Conservation (phyloP, 30 jellyfish, hydroid and myxozoan species). For the Cassiopea andromeda region DNA sequence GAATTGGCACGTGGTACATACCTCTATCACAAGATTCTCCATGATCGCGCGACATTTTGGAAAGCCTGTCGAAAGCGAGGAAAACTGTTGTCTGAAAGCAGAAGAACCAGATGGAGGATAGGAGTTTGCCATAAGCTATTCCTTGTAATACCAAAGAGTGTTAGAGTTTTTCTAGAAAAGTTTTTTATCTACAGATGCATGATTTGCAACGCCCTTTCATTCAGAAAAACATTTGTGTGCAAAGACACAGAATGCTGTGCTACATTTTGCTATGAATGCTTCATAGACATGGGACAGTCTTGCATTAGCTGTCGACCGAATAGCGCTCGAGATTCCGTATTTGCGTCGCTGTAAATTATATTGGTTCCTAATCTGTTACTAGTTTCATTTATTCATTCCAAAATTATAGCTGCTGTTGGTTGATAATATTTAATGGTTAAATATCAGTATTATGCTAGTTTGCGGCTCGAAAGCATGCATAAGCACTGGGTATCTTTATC, state of each 20-base stretch:
- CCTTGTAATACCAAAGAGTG: slow-evolving; percentile 61
- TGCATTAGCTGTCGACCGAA: slow-evolving; percentile 78
- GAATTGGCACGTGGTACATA: slow-evolving; percentile 81
- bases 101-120: slow-evolving; percentile 70
- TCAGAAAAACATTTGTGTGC: slow-evolving; percentile 75
- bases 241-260: slow-evolving; percentile 74
- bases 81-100: slow-evolving; percentile 81
- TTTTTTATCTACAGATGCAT: slow-evolving; percentile 82
- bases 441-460: too few relatives aligned
- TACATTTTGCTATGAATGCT: slow-evolving; percentile 88
- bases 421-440: too few relatives aligned
- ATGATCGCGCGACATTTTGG: slow-evolving; percentile 85
- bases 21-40: slow-evolving; percentile 84
- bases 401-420: too few relatives aligned
- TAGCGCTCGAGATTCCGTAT: slow-evolving; percentile 65
- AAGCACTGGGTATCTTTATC: too few relatives aligned
- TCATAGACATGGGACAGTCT: slow-evolving; percentile 87
- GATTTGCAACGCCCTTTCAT: slow-evolving; percentile 81
- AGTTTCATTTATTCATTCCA: neutral
- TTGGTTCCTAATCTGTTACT: neutral
- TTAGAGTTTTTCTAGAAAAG: slow-evolving; percentile 47
- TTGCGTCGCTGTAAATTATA: slow-evolving; percentile 35
- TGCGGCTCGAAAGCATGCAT: too few relatives aligned
- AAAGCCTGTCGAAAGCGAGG: slow-evolving; percentile 79
- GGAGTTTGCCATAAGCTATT: slow-evolving; percentile 67